Conservation (phyloP, 2,888 invertebrate genomes). For the Rotaria sp. region DNA sequence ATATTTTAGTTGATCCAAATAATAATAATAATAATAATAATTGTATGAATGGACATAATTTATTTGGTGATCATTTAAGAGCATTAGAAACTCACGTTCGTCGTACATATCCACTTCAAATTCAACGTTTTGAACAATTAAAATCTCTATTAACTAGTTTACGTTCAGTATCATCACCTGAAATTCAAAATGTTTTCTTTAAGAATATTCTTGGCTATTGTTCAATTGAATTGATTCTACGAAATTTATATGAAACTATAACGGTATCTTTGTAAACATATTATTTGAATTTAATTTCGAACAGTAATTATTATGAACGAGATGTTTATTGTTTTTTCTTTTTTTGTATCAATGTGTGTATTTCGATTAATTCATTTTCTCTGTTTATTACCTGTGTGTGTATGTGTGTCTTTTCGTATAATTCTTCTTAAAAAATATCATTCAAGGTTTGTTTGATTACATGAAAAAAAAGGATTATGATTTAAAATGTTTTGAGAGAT, state of each 20-base stretch:
- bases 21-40: background rate
- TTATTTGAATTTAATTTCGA: background rate
- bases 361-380: background rate
- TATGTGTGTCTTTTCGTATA: background rate
- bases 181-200: constrained; percentile 2
- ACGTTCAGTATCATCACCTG: background rate
- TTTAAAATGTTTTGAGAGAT: too few species aligned
- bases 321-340: background rate
- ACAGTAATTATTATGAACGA: background rate
- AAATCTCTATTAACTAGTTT: background rate
- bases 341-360: background rate
- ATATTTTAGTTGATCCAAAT: background rate
- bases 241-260: constrained; percentile 24
- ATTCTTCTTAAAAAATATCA: background rate
- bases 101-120: constrained; percentile 13
- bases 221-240: constrained; percentile 23
- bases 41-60: background rate
- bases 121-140: constrained; percentile 13
- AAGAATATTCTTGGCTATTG: constrained; percentile 11
- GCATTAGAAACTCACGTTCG: background rate
- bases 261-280: background rate
- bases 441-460: background rate
- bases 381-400: background rate
- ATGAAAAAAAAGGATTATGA: too few species aligned
- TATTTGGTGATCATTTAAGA: background rate